Conservation (phyloP, 2,797 vertebrate genomes). For the Adrianichthys oophorus region DNA sequence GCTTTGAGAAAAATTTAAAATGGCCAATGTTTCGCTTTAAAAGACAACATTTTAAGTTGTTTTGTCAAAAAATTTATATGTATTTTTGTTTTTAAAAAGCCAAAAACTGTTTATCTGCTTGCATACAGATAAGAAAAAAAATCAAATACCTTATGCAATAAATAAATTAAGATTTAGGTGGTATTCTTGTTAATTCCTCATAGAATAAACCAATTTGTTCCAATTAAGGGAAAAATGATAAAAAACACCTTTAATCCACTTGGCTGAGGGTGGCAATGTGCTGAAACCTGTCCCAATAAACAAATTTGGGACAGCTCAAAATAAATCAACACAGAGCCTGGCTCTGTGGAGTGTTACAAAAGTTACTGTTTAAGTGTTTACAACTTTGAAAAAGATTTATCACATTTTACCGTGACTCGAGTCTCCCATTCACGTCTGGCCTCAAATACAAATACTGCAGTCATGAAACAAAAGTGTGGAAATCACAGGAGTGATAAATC, state of each 20-base stretch:
- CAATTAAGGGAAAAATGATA: slow-evolving; percentile 11
- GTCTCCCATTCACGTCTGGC: slow-evolving; percentile 25
- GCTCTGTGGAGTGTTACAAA: slow-evolving; percentile 44
- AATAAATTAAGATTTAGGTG: too few relatives aligned
- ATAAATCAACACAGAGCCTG: slow-evolving; percentile 52
- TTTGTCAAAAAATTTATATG: too few relatives aligned
- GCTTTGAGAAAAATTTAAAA: too few relatives aligned
- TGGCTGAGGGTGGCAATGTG: slow-evolving; percentile 29
- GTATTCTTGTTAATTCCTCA: too few relatives aligned
- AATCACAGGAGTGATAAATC: background rate
- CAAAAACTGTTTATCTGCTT: too few relatives aligned
- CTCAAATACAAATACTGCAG: slow-evolving; percentile 32
- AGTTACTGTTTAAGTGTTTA: slow-evolving; percentile 16
- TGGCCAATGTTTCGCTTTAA: too few relatives aligned
- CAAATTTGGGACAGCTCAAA: slow-evolving; percentile 39
- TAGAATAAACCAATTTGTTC: too few relatives aligned
- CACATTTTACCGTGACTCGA: slow-evolving; percentile 48
- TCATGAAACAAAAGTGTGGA: slow-evolving; percentile 14
- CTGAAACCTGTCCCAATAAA: slow-evolving; percentile 56
- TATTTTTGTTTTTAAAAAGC: too few relatives aligned
- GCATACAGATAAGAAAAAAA: too few relatives aligned
- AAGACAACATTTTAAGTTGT: too few relatives aligned
- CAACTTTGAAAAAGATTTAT: slow-evolving; percentile 43
- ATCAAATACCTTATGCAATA: too few relatives aligned
- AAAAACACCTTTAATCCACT: slow-evolving; percentile 33